Evolutionary conservation across 2,888 invertebrate species (phyloP).

Genomic region (Gonocerus acuteangulatus): DNA sequence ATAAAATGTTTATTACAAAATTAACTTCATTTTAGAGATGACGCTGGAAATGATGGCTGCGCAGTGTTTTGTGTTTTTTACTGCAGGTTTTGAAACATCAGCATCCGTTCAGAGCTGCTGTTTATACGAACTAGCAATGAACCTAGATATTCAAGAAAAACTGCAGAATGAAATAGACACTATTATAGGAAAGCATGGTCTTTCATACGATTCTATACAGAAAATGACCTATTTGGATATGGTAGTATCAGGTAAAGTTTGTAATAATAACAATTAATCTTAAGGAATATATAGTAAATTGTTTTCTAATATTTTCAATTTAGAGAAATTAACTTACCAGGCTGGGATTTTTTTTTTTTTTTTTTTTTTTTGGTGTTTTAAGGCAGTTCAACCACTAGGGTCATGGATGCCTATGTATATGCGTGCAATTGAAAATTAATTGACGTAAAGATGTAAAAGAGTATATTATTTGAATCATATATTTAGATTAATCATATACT

Average conservation of each 20-base stretch:
- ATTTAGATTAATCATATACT: no score
- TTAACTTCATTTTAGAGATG: slow-evolving; percentile 48
- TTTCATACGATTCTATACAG: slow-evolving; percentile 48
- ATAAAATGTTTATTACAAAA: no score
- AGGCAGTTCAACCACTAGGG: no score
- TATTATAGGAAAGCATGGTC: slow-evolving; percentile 43
- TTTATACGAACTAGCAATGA: slow-evolving; percentile 50
- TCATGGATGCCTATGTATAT: no score
- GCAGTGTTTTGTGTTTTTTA: slow-evolving; percentile 48
- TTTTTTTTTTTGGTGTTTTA: no score
- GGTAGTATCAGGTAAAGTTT: slow-evolving; percentile 46
- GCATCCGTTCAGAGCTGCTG: slow-evolving; percentile 52
- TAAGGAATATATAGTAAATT: no score
- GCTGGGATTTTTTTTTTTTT: no score
- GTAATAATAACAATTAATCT: neutral
- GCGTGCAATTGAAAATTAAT: no score
- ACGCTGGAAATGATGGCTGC: slow-evolving; percentile 45
- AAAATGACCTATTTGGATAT: slow-evolving; percentile 51
- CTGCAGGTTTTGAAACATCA: slow-evolving; percentile 51
- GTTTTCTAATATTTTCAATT: no score
- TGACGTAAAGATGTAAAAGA: no score
- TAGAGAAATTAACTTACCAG: no score
- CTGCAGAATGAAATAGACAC: slow-evolving; percentile 47
- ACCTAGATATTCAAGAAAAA: slow-evolving; percentile 47
- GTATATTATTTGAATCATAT: no score